Conservation (phyloP, 2,888 invertebrate genomes). For the Clostera curtula region DNA sequence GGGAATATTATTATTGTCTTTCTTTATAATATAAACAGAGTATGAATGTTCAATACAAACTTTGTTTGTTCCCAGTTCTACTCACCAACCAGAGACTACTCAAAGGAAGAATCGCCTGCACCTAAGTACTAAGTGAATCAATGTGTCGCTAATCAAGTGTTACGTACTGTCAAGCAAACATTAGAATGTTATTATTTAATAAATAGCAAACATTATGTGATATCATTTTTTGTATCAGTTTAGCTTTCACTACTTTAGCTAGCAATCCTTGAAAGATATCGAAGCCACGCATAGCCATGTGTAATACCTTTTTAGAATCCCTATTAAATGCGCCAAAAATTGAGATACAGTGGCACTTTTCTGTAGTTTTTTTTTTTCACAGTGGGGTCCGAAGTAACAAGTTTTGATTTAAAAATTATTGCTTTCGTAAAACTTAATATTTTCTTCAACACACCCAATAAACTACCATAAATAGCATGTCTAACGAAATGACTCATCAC, state of each 20-base stretch:
- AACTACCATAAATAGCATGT: too few species aligned
- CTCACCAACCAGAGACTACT: constrained; percentile 80
- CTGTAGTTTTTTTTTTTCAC: too few species aligned
- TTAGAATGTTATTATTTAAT: constrained; percentile 56
- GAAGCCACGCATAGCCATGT: too few species aligned
- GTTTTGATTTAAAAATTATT: too few species aligned
- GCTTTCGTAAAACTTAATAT: too few species aligned
- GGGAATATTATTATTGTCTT: background rate
- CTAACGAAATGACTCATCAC: too few species aligned
- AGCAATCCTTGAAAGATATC: constrained; percentile 1
- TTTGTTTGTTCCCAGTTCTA: constrained; percentile 81
- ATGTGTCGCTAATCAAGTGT: constrained; percentile 9
- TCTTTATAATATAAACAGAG: background rate
- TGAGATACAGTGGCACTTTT: too few species aligned
- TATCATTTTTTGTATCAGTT: constrained; percentile 15
- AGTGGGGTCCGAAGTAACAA: too few species aligned
- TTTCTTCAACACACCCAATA: too few species aligned
- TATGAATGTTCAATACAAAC: background rate
- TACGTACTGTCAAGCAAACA: constrained; percentile 19
- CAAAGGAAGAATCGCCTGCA: constrained; percentile 77
- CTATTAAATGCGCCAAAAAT: too few species aligned
- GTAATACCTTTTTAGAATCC: too few species aligned
- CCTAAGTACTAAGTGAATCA: constrained; percentile 76
- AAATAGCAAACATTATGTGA: constrained; percentile 42
- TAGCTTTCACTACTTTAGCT: constrained; percentile 8